phyloP scores from a whole-genome alignment of 2,888 invertebrate genomes.

The Eurytoma adleriae region DNA sequence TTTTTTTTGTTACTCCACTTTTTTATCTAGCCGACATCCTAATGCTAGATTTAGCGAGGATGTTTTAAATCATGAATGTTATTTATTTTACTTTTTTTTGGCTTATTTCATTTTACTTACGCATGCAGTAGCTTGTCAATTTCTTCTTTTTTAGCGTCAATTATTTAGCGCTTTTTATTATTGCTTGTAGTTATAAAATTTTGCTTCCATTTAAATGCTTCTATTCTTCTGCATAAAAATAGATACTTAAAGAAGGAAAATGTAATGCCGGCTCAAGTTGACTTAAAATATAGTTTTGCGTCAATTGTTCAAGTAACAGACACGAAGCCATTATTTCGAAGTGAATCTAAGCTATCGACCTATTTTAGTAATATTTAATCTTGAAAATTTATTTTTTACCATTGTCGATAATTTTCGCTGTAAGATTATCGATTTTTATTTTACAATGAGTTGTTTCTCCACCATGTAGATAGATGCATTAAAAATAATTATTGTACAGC shows the following conservation, averaged over 20 bases:
- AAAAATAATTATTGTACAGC: conserved; percentile 53
- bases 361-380: conserved; percentile 21
- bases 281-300: conserved; percentile 6
- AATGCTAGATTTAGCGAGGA: not conserved
- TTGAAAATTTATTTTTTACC: conserved; percentile 21
- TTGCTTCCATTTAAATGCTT: conserved; percentile 43
- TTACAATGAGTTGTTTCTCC: conserved; percentile 32
- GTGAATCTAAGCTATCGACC: conserved; percentile 10
- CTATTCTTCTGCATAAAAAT: conserved; percentile 4
- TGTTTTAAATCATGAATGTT: conserved; percentile 5
- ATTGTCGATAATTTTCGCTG: conserved; percentile 21
- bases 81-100: conserved; percentile 24
- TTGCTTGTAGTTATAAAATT: conserved; percentile 26
- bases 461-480: conserved; percentile 49
- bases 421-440: conserved; percentile 17
- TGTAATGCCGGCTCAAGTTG: not conserved
- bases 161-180: conserved; percentile 12
- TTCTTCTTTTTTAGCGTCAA: not conserved
- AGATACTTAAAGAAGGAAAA: not conserved
- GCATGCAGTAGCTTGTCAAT: conserved; percentile 12
- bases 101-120: conserved; percentile 4
- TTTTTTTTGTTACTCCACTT: conserved; percentile 26
- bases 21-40: conserved; percentile 18
- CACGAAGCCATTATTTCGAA: not conserved
- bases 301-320: conserved; percentile 3